These are phyloP conservation scores for Helleia helle DNA, from an alignment of 2,888 invertebrate species.

Conservation along the genomic window DNA sequence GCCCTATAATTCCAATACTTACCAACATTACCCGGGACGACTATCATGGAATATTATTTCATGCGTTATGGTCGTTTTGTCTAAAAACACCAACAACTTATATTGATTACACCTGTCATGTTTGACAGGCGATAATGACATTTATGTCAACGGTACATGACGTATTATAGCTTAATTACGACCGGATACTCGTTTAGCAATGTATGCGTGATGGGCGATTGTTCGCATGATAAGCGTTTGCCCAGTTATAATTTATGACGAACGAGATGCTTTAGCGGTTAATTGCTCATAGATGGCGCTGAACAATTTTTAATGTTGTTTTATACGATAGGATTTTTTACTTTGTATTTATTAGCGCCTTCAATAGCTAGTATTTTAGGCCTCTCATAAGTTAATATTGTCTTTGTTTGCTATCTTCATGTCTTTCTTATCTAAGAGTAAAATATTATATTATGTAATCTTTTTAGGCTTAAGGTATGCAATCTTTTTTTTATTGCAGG, in stretches of 20 bases:
- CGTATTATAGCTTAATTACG: constrained; percentile 1
- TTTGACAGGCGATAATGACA: background rate
- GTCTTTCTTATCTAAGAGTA: no score
- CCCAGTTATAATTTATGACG: constrained; percentile 7
- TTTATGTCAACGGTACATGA: constrained; percentile 3
- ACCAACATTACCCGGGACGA: constrained; percentile 66
- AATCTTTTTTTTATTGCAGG: no score
- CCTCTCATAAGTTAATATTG: no score
- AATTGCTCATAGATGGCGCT: no score
- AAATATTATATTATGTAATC: no score
- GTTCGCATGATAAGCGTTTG: constrained; percentile 5
- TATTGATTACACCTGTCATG: constrained; percentile 19
- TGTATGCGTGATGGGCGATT: no score
- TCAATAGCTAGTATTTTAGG: no score
- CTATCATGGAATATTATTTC: constrained; percentile 73
- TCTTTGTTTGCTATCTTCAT: no score
- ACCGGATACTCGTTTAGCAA: background rate
- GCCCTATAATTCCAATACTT: constrained; percentile 73
- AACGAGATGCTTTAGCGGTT: constrained; percentile 2
- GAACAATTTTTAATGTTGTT: no score
- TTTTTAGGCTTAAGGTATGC: no score
- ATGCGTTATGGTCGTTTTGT: constrained; percentile 58
- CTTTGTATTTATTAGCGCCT: no score
- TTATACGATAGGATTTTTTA: no score
- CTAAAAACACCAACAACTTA: constrained; percentile 51